A percentile compares a stretch with the other conserved stretches of the same genome.
Evolutionary conservation across 2,113 vertebrate genomes (phyloP).

Genomic region (Ictalurus punctatus): DNA sequence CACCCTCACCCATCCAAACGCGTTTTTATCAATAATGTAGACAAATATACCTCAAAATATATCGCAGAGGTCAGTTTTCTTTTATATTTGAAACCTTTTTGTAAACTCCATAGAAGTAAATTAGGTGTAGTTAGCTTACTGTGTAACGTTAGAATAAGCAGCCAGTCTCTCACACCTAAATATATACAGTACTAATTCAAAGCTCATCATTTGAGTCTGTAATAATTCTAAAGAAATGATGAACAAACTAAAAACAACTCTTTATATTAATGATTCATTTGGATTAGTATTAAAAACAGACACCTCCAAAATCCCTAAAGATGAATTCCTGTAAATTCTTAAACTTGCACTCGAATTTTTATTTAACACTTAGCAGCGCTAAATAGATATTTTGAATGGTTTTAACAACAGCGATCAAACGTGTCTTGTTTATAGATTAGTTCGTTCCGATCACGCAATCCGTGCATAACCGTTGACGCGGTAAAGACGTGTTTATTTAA

Average conservation of each 20-base stretch:
- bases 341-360: background rate
- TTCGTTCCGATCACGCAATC: no score
- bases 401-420: background rate
- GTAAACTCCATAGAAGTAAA: background rate
- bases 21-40: constrained; percentile 82
- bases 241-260: background rate
- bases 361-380: background rate
- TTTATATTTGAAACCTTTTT: background rate
- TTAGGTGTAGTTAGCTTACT: background rate
- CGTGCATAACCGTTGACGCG: background rate
- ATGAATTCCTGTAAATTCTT: background rate
- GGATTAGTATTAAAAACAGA: background rate
- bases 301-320: background rate
- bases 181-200: no score
- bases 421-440: background rate
- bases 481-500: background rate
- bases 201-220: background rate
- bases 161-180: background rate
- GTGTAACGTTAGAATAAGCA: background rate
- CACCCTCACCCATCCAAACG: constrained; percentile 44
- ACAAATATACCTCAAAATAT: constrained; percentile 74
- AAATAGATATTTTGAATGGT: no score
- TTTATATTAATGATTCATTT: background rate
- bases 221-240: background rate
- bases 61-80: constrained; percentile 77